These are phyloP conservation scores for Chunga burmeisteri DNA, from an alignment of 2,113 vertebrate genomes.

Conservation along the genomic window DNA sequence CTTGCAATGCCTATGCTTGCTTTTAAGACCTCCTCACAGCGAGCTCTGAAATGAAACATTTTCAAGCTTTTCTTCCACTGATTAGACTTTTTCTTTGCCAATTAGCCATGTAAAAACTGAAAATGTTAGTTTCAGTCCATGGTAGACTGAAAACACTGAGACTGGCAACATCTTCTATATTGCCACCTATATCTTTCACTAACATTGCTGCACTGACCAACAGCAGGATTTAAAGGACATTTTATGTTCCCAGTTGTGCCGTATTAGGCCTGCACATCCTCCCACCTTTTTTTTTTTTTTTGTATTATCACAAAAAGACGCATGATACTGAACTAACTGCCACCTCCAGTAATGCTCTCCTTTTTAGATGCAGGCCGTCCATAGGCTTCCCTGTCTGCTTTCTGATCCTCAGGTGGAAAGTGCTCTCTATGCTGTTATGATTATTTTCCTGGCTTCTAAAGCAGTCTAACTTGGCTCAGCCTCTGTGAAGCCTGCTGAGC, in stretches of 20 bases:
- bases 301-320: background rate
- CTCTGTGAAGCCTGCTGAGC: background rate
- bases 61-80: background rate
- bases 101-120: background rate
- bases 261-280: background rate
- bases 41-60: background rate
- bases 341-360: background rate
- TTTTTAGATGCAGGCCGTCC: background rate
- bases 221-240: background rate
- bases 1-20: background rate
- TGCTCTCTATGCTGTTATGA: background rate
- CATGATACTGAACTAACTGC: background rate
- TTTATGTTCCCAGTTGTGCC: background rate
- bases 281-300: background rate
- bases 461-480: background rate
- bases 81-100: background rate
- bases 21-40: background rate
- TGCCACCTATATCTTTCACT: background rate
- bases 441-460: conserved; percentile 9
- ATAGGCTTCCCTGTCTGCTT: background rate
- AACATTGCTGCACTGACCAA: background rate
- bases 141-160: background rate
- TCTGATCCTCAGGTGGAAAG: background rate
- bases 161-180: background rate
- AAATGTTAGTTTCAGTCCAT: no score